Evolutionary conservation across 2,888 invertebrate species (phyloP).

Genomic region (Megamerina dolium): DNA sequence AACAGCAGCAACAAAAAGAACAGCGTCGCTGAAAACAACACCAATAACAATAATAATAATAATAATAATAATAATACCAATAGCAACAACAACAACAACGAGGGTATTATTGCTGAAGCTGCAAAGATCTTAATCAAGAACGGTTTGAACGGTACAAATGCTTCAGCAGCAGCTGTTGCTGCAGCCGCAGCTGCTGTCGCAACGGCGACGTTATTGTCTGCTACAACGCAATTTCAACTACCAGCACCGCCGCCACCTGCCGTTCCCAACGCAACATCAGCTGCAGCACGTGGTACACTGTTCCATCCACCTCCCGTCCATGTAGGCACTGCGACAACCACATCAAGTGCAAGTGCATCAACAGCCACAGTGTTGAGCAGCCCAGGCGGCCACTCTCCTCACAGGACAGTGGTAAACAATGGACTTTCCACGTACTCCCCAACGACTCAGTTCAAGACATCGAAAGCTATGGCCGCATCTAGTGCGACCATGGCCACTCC

Average conservation of each 20-base stretch:
- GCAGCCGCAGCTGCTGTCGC: slow-evolving; percentile 25
- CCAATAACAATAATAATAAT: slow-evolving; percentile 18
- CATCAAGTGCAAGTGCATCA: background rate
- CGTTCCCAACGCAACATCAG: slow-evolving; percentile 20
- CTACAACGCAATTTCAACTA: slow-evolving; percentile 28
- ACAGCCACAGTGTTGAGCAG: too few relatives aligned
- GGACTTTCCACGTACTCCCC: slow-evolving; percentile 17
- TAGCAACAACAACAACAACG: slow-evolving; percentile 24
- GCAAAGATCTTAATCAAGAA: slow-evolving; percentile 40
- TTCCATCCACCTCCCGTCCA: slow-evolving; percentile 7
- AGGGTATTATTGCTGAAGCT: slow-evolving; percentile 36
- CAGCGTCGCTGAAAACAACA: too few relatives aligned
- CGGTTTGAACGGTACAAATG: slow-evolving; percentile 37
- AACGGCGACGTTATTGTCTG: slow-evolving; percentile 24
- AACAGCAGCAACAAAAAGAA: slow-evolving; percentile 21
- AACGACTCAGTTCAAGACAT: slow-evolving; percentile 10
- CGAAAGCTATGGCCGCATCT: slow-evolving; percentile 26
- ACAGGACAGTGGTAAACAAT: too few relatives aligned
- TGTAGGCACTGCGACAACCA: slow-evolving; percentile 6
- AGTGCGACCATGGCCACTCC: slow-evolving; percentile 16
- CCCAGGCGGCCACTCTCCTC: too few relatives aligned
- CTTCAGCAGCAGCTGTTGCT: slow-evolving; percentile 29
- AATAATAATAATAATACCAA: slow-evolving; percentile 18
- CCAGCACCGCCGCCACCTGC: slow-evolving; percentile 26
- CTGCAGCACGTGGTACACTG: slow-evolving; percentile 14